phyloP scores from a whole-genome alignment of 2,888 invertebrate genomes.

The Pycnomerus fuliginosus region DNA sequence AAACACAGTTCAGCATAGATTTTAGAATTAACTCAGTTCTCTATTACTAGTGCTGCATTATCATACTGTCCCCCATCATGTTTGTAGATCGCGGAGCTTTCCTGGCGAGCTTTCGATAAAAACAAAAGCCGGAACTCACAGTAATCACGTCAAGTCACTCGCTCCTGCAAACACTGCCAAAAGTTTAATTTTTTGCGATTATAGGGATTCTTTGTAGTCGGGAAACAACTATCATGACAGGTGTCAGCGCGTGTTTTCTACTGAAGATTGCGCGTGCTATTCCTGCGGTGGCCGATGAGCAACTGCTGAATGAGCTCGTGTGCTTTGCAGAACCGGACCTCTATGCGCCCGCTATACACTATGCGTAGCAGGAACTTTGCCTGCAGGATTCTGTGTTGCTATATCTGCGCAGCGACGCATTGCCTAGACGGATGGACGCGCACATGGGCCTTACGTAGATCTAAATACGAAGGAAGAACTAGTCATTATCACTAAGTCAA shows the following conservation, averaged over 20 bases:
- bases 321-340: conserved; percentile 31
- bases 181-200: neutral
- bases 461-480: too few relatives aligned
- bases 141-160: conserved; percentile 26
- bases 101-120: too few relatives aligned
- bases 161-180: conserved; percentile 12
- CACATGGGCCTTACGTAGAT: too few relatives aligned
- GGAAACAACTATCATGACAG: conserved; percentile 15
- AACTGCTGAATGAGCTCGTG: conserved; percentile 36
- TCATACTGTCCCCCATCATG: neutral
- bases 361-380: conserved; percentile 37
- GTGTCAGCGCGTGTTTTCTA: conserved; percentile 19
- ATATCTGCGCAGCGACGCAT: conserved; percentile 27
- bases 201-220: neutral
- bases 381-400: conserved; percentile 35
- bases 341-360: conserved; percentile 32
- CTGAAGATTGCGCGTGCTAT: conserved; percentile 28
- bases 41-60: too few relatives aligned
- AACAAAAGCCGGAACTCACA: too few relatives aligned
- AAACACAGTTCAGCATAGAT: too few relatives aligned
- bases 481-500: too few relatives aligned
- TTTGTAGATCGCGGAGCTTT: too few relatives aligned
- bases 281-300: conserved; percentile 32
- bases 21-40: too few relatives aligned
- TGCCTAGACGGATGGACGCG: conserved; percentile 5